Evolutionary conservation across 2,888 invertebrate species (phyloP).

Genomic region (Xanthorhoe designata): DNA sequence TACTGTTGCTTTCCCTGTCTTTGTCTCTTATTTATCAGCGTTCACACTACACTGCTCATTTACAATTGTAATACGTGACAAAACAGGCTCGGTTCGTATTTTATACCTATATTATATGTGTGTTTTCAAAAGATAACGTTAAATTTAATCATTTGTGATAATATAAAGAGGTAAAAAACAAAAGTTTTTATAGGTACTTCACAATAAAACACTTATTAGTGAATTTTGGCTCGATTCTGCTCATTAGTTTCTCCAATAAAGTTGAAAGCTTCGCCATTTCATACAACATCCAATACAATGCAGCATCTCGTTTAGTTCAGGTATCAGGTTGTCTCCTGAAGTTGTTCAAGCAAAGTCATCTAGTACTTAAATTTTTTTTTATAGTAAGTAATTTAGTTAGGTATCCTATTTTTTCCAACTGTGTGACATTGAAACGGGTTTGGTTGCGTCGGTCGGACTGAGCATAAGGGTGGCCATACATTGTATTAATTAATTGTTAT

Average conservation of each 20-base stretch:
- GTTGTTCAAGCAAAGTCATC: too few relatives aligned
- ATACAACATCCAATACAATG: too few relatives aligned
- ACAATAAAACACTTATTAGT: too few relatives aligned
- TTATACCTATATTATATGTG: not conserved
- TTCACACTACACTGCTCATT: constrained; percentile 28
- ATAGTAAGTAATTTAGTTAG: not conserved
- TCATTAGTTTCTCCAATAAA: too few relatives aligned
- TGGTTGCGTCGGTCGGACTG: constrained; percentile 45
- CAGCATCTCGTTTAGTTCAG: too few relatives aligned
- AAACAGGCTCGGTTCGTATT: constrained; percentile 3
- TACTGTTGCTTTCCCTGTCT: constrained; percentile 12
- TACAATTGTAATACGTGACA: constrained; percentile 18
- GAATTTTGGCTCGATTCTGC: too few relatives aligned
- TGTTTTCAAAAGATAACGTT: constrained; percentile 5
- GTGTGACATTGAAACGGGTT: constrained; percentile 52
- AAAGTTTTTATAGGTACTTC: too few relatives aligned
- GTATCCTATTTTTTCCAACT: constrained; percentile 36
- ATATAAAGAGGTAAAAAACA: too few relatives aligned
- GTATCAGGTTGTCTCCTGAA: too few relatives aligned
- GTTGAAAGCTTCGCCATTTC: too few relatives aligned
- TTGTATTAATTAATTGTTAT: constrained; percentile 83
- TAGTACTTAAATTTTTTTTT: not conserved
- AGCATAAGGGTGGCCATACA: constrained; percentile 60
- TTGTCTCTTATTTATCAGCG: constrained; percentile 26
- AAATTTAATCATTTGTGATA: too few relatives aligned